Conservation (phyloP, 1,140 invertebrate genomes). For the Trinorchestia longiramus region DNA sequence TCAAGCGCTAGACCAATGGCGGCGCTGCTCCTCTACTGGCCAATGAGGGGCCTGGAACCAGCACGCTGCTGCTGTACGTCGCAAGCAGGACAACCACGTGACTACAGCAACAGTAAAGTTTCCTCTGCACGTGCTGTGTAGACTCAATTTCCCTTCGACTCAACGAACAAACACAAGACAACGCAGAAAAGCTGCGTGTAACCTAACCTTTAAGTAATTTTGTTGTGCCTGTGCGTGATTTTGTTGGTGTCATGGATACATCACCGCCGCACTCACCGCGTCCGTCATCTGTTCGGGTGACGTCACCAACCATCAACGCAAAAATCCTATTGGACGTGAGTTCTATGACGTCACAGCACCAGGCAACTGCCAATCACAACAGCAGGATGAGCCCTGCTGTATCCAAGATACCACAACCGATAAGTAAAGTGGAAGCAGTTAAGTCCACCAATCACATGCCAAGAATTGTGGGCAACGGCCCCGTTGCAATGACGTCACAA, state of each 20-base stretch:
- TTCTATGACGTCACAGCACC: slow-evolving; percentile 3
- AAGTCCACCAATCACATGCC: slow-evolving; percentile 5
- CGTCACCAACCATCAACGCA: background rate
- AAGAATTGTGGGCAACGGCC: background rate
- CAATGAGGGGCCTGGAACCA: too few relatives aligned
- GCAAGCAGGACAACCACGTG: too few relatives aligned
- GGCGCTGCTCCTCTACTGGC: too few relatives aligned
- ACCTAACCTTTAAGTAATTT: too few relatives aligned
- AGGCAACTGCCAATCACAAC: background rate
- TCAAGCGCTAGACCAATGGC: too few relatives aligned
- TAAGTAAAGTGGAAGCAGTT: background rate
- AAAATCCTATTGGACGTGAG: slow-evolving; percentile 34
- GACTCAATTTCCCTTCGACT: too few relatives aligned
- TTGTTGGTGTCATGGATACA: background rate
- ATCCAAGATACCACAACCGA: slow-evolving; percentile 26
- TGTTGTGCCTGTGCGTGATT: too few relatives aligned
- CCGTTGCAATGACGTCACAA: slow-evolving; percentile 11
- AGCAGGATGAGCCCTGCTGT: background rate
- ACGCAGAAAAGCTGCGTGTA: too few relatives aligned
- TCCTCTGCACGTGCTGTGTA: too few relatives aligned
- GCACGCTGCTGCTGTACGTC: too few relatives aligned
- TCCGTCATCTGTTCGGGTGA: background rate
- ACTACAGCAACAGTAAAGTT: too few relatives aligned
- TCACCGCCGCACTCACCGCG: background rate
- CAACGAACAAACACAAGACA: too few relatives aligned